Evolutionary conservation across 2,888 invertebrate genomes (phyloP).

Genomic region (Sisyra terminalis): DNA sequence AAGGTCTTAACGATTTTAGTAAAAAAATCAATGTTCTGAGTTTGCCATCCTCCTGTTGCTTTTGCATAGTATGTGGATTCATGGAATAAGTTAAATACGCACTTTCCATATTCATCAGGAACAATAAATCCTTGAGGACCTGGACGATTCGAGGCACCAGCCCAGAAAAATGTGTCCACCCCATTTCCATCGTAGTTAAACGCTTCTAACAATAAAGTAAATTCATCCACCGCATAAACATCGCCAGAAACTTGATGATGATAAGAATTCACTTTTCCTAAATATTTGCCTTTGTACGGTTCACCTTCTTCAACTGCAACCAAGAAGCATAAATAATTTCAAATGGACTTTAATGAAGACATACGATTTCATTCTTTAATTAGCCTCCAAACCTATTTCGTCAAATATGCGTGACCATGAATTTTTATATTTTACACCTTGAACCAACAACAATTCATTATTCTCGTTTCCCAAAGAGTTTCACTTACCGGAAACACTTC

Average conservation of each 20-base stretch:
- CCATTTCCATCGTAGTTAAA: constrained; percentile 87
- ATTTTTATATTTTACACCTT: background rate
- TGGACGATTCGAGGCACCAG: constrained; percentile 71
- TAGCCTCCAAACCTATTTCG: constrained; percentile 6
- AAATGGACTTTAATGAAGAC: too few species aligned
- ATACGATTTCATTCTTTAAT: too few species aligned
- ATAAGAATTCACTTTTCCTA: constrained; percentile 78
- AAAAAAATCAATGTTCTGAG: too few species aligned
- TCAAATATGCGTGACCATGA: constrained; percentile 5
- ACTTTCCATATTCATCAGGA: constrained; percentile 77
- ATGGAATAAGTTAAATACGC: constrained; percentile 19
- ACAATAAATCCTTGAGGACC: constrained; percentile 86
- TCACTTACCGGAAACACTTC: too few species aligned
- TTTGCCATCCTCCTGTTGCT: too few species aligned
- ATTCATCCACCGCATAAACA: constrained; percentile 77
- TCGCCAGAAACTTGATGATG: constrained; percentile 85
- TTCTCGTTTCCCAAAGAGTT: too few species aligned
- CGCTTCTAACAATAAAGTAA: constrained; percentile 57
- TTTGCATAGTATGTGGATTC: too few species aligned
- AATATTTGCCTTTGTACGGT: constrained; percentile 60
- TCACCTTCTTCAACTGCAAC: constrained; percentile 41
- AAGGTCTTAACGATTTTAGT: too few species aligned
- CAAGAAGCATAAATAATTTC: constrained; percentile 9
- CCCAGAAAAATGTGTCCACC: constrained; percentile 86
- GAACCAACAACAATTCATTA: too few species aligned